A percentile compares a stretch with the other conserved stretches of the same genome.
These are phyloP conservation scores for Procavia capensis DNA, from an alignment of 2,113 vertebrate genomes.

Conservation along the genomic window DNA sequence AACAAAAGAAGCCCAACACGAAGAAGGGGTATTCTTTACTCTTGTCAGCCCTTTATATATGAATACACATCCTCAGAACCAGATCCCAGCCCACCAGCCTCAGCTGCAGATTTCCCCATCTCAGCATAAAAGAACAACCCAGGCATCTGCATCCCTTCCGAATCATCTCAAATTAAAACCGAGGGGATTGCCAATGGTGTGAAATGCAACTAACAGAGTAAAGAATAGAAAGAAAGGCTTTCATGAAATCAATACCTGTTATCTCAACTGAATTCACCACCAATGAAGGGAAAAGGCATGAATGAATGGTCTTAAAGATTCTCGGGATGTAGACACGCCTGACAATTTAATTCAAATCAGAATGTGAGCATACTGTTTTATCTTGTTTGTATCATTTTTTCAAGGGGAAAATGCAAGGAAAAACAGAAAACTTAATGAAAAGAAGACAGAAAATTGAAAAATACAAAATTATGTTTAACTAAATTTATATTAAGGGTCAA, in stretches of 20 bases:
- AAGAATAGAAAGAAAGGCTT: slow-evolving; percentile 71
- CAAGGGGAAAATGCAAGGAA: neutral
- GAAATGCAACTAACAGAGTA: slow-evolving; percentile 52
- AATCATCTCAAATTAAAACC: slow-evolving; percentile 16
- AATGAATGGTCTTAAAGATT: slow-evolving; percentile 56
- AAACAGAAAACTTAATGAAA: neutral
- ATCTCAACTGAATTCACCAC: slow-evolving; percentile 65
- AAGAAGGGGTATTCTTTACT: neutral
- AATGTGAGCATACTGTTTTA: neutral
- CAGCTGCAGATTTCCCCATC: neutral
- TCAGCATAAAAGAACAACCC: neutral
- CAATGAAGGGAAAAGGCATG: slow-evolving; percentile 61
- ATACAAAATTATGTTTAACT: neutral
- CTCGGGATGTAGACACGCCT: slow-evolving; percentile 25
- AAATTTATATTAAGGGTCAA: neutral
- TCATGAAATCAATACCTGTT: slow-evolving; percentile 75
- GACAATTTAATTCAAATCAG: slow-evolving; percentile 49
- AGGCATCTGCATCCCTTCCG: neutral
- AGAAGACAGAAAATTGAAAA: neutral
- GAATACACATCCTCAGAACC: neutral
- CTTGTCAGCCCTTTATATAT: neutral
- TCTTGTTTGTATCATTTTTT: slow-evolving; percentile 1
- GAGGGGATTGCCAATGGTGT: slow-evolving; percentile 42
- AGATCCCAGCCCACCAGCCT: neutral
- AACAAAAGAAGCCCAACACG: neutral